Percentiles rank a stretch among this genome's conserved stretches.
These are phyloP conservation scores for Lordiphosa clarofinis DNA, from an alignment of 1,140 invertebrate genomes.

Conservation along the genomic window DNA sequence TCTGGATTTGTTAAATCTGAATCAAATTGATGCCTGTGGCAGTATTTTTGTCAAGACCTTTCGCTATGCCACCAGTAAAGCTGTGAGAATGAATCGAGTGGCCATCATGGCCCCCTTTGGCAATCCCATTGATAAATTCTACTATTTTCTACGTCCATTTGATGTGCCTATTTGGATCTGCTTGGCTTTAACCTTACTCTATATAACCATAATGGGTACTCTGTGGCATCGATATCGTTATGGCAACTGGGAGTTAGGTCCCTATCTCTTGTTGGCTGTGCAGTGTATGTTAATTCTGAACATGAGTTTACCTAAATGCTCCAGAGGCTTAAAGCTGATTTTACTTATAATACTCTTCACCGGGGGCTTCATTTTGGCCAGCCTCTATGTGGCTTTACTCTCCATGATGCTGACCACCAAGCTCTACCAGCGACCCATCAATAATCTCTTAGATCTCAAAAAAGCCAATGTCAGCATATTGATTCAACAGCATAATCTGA, in stretches of 20 bases:
- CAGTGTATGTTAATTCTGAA: too few relatives aligned
- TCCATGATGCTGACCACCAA: conserved; percentile 43
- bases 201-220: conserved; percentile 22
- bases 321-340: too few relatives aligned
- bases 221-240: conserved; percentile 22
- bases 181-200: conserved; percentile 8
- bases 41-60: conserved; percentile 33
- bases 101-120: conserved; percentile 41
- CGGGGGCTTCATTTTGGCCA: conserved; percentile 26
- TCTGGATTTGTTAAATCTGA: conserved; percentile 1
- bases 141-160: conserved; percentile 40
- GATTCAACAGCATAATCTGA: conserved; percentile 12
- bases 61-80: conserved; percentile 24
- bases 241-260: conserved; percentile 28
- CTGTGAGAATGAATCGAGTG: conserved; percentile 31
- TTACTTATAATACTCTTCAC: conserved; percentile 28
- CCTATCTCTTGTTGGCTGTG: too few relatives aligned
- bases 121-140: conserved; percentile 39
- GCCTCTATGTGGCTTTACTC: conserved; percentile 32
- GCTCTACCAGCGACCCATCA: conserved; percentile 29
- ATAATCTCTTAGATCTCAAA: conserved; percentile 34
- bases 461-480: conserved; percentile 33
- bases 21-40: conserved; percentile 29
- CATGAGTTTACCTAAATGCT: too few relatives aligned
- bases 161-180: conserved; percentile 22